These are phyloP conservation scores for Capromys pilorides DNA, from an alignment of 2,797 vertebrate genomes.

Conservation along the genomic window DNA sequence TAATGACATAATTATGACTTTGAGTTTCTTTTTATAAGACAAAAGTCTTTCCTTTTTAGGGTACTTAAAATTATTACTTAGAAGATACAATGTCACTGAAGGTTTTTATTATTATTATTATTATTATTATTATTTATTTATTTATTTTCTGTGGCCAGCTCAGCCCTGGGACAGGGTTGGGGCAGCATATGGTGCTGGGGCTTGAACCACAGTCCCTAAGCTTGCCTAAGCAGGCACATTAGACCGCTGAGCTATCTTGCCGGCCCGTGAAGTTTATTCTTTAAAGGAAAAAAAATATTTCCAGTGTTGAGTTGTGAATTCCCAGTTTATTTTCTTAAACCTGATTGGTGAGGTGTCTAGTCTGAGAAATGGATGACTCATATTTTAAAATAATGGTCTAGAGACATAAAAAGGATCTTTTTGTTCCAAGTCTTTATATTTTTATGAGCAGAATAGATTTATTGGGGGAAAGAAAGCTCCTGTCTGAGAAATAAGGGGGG, in stretches of 20 bases:
- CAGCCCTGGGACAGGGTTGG: no score
- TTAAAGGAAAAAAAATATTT: conserved; percentile 29
- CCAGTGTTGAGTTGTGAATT: conserved; percentile 27
- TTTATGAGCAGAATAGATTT: no score
- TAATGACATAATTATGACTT: not conserved
- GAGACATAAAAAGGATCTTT: conserved; percentile 14
- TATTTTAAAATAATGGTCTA: conserved; percentile 40
- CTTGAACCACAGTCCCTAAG: no score
- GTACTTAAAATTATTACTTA: conserved; percentile 25
- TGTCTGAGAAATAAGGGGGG: no score
- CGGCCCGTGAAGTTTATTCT: not conserved
- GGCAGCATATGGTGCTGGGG: no score
- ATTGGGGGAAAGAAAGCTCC: no score
- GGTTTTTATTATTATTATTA: no score
- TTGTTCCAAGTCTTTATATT: not conserved
- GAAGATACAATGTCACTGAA: not conserved
- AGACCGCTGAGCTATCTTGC: no score
- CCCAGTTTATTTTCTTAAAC: not conserved
- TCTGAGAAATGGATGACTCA: not conserved
- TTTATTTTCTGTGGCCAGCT: no score
- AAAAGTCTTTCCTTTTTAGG: not conserved
- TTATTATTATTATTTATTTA: no score
- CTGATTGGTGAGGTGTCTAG: conserved; percentile 34
- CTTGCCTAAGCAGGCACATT: no score
- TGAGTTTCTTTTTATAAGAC: conserved; percentile 9